Evolutionary conservation across 2,888 invertebrate species (phyloP).

Genomic region (Ypsolopha scabrella): DNA sequence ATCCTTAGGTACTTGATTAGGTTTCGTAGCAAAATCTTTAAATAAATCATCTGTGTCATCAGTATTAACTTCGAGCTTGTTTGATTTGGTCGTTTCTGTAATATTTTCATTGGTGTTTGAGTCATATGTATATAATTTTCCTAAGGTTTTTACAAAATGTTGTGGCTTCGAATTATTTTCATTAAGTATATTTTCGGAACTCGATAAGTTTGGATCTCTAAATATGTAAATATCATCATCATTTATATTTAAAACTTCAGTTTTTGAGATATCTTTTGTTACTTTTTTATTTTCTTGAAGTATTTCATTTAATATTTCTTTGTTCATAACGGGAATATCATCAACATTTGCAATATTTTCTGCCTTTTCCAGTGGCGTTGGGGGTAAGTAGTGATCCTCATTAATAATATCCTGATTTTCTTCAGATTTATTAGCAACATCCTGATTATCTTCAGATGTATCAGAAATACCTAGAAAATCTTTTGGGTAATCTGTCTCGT

Average conservation of each 20-base stretch:
- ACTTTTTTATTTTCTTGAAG: neutral
- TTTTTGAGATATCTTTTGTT: neutral
- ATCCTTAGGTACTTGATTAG: no score
- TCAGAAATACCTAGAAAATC: no score
- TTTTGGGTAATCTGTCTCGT: no score
- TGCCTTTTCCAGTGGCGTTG: no score
- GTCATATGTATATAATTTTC: no score
- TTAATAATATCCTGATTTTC: no score
- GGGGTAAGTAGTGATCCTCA: no score
- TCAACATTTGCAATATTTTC: neutral
- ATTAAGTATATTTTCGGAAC: no score
- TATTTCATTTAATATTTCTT: neutral
- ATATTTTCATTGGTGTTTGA: neutral
- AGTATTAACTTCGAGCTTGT: slow-evolving; percentile 16
- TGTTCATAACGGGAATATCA: neutral
- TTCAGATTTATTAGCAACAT: no score
- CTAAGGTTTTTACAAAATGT: no score
- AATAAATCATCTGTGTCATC: slow-evolving; percentile 1
- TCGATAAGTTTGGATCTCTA: neutral
- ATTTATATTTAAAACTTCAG: slow-evolving; percentile 2
- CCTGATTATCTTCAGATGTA: no score
- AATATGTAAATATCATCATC: slow-evolving; percentile 4
- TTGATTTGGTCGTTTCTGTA: slow-evolving; percentile 9
- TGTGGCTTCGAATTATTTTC: no score
- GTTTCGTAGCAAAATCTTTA: neutral